Evolutionary conservation across 2,888 invertebrate genomes (phyloP).

Genomic region (Eubasilissa splendida): DNA sequence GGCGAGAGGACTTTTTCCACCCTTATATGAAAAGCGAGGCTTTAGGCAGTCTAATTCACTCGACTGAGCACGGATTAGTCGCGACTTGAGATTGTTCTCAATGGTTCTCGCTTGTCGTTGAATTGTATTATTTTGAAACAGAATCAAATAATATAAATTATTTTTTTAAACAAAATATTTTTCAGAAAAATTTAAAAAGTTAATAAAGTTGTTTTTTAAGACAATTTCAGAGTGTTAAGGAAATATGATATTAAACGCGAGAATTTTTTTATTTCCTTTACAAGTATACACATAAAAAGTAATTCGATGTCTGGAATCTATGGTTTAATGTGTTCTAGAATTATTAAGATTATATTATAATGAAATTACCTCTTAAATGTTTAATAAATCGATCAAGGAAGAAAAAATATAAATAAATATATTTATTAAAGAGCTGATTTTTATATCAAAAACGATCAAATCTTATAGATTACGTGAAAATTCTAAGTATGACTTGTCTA

Average conservation of each 20-base stretch:
- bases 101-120: slow-evolving; percentile 9
- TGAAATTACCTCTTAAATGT: background rate
- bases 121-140: background rate
- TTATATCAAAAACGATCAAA: background rate
- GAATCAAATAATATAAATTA: too few species aligned
- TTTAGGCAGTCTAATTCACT: slow-evolving; percentile 29
- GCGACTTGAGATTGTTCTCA: slow-evolving; percentile 20
- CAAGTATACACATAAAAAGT: too few species aligned
- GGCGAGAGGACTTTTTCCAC: slow-evolving; percentile 26
- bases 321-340: too few species aligned
- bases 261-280: too few species aligned
- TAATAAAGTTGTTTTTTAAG: too few species aligned
- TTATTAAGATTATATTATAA: background rate
- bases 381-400: too few species aligned
- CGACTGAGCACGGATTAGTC: slow-evolving; percentile 27
- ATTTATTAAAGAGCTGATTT: background rate
- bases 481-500: background rate
- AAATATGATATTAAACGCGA: too few species aligned
- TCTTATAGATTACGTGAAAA: background rate
- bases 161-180: too few species aligned
- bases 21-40: slow-evolving; percentile 30
- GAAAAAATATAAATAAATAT: background rate
- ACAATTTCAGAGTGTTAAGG: too few species aligned
- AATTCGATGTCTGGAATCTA: too few species aligned
- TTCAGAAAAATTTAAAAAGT: too few species aligned